Conservation (phyloP, 2,797 vertebrate genomes). For the Chloroceryle amazona region DNA sequence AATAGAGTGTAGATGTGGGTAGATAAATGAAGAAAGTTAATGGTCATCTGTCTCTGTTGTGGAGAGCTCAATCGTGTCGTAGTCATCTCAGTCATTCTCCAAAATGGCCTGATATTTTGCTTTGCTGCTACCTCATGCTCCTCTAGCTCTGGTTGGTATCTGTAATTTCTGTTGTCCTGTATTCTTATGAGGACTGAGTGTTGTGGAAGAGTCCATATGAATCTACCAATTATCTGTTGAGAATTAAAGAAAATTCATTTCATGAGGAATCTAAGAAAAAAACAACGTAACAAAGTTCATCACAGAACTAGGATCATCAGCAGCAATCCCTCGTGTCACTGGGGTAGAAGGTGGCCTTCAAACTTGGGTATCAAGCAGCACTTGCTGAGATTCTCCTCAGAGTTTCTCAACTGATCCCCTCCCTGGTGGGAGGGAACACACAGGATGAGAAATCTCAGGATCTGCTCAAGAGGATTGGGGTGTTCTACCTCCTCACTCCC, state of each 20-base stretch:
- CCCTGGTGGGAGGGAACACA: not conserved
- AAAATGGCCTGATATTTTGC: constrained; percentile 12
- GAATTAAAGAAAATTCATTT: not conserved
- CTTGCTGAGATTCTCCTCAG: not conserved
- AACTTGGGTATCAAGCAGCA: not conserved
- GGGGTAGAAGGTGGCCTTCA: not conserved
- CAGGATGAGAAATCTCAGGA: not conserved
- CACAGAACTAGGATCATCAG: not conserved
- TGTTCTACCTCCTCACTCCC: accelerated
- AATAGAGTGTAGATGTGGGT: constrained; percentile 41
- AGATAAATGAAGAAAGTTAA: constrained; percentile 61
- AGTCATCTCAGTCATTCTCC: constrained; percentile 6
- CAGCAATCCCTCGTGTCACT: not conserved
- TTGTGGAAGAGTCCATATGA: not conserved
- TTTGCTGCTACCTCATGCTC: not conserved
- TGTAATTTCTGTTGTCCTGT: not conserved
- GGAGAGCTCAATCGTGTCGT: constrained; percentile 44
- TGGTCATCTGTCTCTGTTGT: constrained; percentile 58
- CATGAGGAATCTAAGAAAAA: not conserved
- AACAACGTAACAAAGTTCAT: not conserved
- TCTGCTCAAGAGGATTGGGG: not conserved
- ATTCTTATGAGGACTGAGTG: not conserved
- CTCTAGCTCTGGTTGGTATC: not conserved
- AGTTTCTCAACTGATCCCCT: not conserved
- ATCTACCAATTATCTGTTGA: not conserved